Conservation (phyloP, 2,888 invertebrate species). For the Lochmaea capreae region DNA sequence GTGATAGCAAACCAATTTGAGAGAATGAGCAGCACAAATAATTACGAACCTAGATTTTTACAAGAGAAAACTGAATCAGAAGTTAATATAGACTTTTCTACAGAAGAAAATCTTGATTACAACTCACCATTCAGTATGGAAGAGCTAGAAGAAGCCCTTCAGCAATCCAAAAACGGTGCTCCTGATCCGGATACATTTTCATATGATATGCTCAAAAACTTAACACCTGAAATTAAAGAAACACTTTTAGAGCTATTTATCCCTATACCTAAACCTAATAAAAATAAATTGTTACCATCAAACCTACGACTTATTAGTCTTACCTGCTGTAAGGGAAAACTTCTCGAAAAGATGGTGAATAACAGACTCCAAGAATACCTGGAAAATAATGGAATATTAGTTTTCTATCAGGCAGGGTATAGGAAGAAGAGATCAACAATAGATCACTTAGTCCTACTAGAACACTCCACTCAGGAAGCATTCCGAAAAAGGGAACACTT, state of each 20-base stretch:
- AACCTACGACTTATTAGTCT: no score
- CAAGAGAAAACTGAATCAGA: no score
- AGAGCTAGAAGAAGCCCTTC: constrained; percentile 20
- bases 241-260: constrained; percentile 22
- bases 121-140: constrained; percentile 12
- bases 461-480: no score
- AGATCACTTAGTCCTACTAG: no score
- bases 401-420: constrained; percentile 21
- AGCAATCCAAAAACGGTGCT: constrained; percentile 9
- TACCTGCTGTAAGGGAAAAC: constrained; percentile 32
- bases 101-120: constrained; percentile 18
- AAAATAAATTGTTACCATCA: constrained; percentile 12
- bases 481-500: no score
- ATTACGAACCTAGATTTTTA: constrained; percentile 3
- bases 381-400: constrained; percentile 17
- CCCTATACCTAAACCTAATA: constrained; percentile 25
- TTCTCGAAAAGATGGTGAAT: constrained; percentile 34
- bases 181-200: constrained; percentile 23
- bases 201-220: constrained; percentile 20
- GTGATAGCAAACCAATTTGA: constrained; percentile 27
- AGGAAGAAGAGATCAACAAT: constrained; percentile 12
- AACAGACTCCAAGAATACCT: constrained; percentile 21
- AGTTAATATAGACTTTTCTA: no score
- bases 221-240: constrained; percentile 12
- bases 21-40: not conserved